These are phyloP conservation scores for Anolis sagrei DNA, from an alignment of 2,113 vertebrate genomes.

Conservation along the genomic window DNA sequence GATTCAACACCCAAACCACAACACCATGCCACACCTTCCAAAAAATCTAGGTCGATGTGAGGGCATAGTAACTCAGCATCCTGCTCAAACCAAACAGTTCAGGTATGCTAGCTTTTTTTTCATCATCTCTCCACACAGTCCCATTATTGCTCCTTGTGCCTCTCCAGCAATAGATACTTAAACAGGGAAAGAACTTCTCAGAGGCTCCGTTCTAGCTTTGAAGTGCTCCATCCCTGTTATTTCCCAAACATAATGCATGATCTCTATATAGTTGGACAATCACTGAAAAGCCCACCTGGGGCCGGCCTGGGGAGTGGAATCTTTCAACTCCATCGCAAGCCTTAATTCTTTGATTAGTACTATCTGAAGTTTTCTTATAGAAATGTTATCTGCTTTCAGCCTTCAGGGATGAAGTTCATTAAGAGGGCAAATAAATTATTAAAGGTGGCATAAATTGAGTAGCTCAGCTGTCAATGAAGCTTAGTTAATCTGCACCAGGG, in stretches of 20 bases:
- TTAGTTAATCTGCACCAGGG: not conserved
- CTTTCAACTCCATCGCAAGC: not conserved
- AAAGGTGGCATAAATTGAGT: constrained; percentile 5
- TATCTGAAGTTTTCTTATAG: constrained; percentile 5
- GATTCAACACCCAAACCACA: no score
- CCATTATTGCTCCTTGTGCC: not conserved
- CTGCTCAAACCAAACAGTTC: not conserved
- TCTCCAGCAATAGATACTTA: not conserved
- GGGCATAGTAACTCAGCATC: not conserved
- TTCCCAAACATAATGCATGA: not conserved
- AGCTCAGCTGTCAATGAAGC: not conserved
- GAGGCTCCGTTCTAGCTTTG: not conserved
- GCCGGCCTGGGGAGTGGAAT: not conserved
- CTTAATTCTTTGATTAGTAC: not conserved
- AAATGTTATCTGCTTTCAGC: not conserved
- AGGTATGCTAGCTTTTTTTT: not conserved
- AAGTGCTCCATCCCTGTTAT: not conserved
- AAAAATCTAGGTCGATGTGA: no score
- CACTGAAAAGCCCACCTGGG: not conserved
- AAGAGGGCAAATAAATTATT: constrained; percentile 18
- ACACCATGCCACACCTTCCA: no score
- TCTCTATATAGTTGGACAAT: not conserved
- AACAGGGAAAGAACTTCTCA: not conserved
- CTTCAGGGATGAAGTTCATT: constrained; percentile 3
- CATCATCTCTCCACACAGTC: not conserved